These are phyloP conservation scores for Troides aeacus DNA, from an alignment of 2,888 invertebrate genomes.

Conservation along the genomic window DNA sequence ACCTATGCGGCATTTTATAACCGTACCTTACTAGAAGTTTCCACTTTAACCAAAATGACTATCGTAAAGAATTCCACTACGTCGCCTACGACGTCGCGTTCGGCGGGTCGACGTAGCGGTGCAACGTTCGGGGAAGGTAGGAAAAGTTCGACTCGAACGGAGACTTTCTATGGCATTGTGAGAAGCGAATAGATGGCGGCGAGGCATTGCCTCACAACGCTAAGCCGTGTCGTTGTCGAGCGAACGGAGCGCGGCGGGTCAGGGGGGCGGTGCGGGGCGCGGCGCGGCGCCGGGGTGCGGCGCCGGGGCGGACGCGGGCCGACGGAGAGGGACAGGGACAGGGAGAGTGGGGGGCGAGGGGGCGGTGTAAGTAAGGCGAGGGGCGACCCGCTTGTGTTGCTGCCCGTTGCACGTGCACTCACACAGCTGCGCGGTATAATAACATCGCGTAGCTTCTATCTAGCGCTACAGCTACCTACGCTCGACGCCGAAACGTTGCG, in stretches of 20 bases:
- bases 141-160: constrained; percentile 76
- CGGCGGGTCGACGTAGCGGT: constrained; percentile 40
- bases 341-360: constrained; percentile 39
- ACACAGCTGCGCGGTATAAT: constrained; percentile 59
- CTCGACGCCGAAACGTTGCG: constrained; percentile 53
- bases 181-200: constrained; percentile 74
- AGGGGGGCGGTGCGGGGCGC: constrained; percentile 40
- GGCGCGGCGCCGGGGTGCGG: constrained; percentile 33
- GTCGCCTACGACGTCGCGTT: constrained; percentile 34
- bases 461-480: constrained; percentile 70
- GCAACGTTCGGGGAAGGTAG: constrained; percentile 55
- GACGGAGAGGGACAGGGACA: constrained; percentile 40
- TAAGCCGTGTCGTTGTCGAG: constrained; percentile 65
- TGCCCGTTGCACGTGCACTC: constrained; percentile 48
- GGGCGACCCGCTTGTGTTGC: constrained; percentile 47
- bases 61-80: constrained; percentile 59
- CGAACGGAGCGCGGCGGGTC: constrained; percentile 44
- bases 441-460: constrained; percentile 70
- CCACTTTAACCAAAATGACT: constrained; percentile 68
- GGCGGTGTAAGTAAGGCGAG: constrained; percentile 34
- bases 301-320: constrained; percentile 31
- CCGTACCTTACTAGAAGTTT: constrained; percentile 57
- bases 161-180: constrained; percentile 80
- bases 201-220: constrained; percentile 74
- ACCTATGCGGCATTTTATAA: constrained; percentile 67